Percentiles rank a stretch among this genome's conserved stretches.
phyloP scores from a whole-genome alignment of 2,888 invertebrate species.

The Troides aeacus region DNA sequence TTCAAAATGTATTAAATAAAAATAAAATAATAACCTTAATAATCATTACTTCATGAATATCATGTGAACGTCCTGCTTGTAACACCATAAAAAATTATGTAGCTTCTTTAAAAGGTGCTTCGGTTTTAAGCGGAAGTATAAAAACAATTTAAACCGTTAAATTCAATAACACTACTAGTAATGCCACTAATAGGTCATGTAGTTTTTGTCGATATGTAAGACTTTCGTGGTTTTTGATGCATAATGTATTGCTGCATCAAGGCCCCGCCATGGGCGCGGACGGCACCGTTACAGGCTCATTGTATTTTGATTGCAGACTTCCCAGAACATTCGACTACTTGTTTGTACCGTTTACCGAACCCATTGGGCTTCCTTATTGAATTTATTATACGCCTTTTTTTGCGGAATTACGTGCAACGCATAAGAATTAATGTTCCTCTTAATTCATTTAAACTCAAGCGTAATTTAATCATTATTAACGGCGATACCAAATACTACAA shows the following conservation, averaged over 20 bases:
- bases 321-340: slow-evolving; percentile 68
- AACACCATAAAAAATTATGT: too few species aligned
- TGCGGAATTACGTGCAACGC: slow-evolving; percentile 42
- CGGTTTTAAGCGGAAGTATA: not conserved
- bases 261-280: slow-evolving; percentile 46
- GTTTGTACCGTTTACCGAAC: slow-evolving; percentile 73
- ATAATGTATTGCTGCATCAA: slow-evolving; percentile 53
- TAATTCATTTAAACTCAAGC: slow-evolving; percentile 12
- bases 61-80: too few species aligned
- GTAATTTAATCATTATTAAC: not conserved
- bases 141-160: not conserved
- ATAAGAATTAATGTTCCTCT: slow-evolving; percentile 32
- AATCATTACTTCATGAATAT: too few species aligned
- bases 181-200: slow-evolving; percentile 1
- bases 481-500: not conserved
- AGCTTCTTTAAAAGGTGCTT: not conserved
- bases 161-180: not conserved
- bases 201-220: slow-evolving; percentile 31
- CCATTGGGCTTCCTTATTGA: slow-evolving; percentile 61
- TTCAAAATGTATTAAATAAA: too few species aligned
- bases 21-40: not conserved
- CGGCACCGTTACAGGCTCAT: slow-evolving; percentile 68
- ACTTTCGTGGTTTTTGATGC: slow-evolving; percentile 55
- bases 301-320: slow-evolving; percentile 73
- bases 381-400: slow-evolving; percentile 66